Conservation (phyloP, 2,113 vertebrate genomes). For the Columbina picui region DNA sequence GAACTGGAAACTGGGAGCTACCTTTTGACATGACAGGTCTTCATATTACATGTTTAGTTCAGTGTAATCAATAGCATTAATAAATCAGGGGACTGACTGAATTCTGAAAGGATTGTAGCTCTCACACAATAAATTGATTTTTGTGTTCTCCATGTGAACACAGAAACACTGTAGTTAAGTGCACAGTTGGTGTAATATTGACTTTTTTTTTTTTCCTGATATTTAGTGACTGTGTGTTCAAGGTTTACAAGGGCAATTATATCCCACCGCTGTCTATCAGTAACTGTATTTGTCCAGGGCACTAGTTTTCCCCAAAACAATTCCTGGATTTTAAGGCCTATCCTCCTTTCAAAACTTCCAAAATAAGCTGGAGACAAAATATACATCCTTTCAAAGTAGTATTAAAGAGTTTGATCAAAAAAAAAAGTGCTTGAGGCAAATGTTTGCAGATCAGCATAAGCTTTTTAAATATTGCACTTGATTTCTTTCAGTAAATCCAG, state of each 20-base stretch:
- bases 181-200: conserved; percentile 54
- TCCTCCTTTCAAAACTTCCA: background rate
- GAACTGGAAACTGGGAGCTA: background rate
- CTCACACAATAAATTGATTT: conserved; percentile 58
- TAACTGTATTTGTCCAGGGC: background rate
- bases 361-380: background rate
- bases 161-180: conserved; percentile 46
- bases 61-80: conserved; percentile 63
- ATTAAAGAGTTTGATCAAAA: background rate
- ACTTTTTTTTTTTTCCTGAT: conserved; percentile 62
- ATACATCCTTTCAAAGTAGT: background rate
- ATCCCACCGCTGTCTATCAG: conserved; percentile 28
- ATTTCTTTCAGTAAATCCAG: conserved; percentile 48
- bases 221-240: conserved; percentile 64
- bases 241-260: conserved; percentile 66
- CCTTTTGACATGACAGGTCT: background rate
- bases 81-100: conserved; percentile 48
- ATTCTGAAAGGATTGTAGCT: conserved; percentile 49
- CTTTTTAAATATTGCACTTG: conserved; percentile 45
- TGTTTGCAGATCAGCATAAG: conserved; percentile 25
- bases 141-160: conserved; percentile 40
- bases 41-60: conserved; percentile 17
- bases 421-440: background rate
- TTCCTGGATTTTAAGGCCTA: background rate
- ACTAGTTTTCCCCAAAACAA: background rate